Conservation (phyloP, 2,797 vertebrate genomes). For the Podarcis siculus region DNA sequence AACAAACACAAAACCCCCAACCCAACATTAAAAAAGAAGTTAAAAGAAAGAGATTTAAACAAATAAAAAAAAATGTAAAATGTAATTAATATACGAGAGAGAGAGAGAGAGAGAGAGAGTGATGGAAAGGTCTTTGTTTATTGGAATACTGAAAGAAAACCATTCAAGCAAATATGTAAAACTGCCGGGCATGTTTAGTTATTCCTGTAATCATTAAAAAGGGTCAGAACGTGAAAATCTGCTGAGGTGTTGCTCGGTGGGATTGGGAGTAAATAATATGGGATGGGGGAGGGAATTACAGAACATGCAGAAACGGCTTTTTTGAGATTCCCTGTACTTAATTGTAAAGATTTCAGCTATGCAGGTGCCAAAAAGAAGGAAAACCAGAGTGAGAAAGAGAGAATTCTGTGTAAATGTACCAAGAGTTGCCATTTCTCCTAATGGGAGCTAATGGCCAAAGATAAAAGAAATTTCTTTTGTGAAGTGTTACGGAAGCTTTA, state of each 20-base stretch:
- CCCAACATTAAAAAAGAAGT: conserved; percentile 25
- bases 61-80: conserved; percentile 87
- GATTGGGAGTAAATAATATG: conserved; percentile 63
- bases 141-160: conserved; percentile 85
- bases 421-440: conserved; percentile 82
- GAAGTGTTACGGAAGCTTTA: conserved; percentile 72
- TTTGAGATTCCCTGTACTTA: conserved; percentile 70
- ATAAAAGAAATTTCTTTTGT: conserved; percentile 83
- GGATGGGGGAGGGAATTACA: conserved; percentile 20
- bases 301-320: conserved; percentile 60
- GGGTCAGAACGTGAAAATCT: conserved; percentile 83
- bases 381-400: conserved; percentile 60
- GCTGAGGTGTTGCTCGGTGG: conserved; percentile 74
- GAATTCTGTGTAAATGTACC: conserved; percentile 79
- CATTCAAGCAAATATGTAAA: conserved; percentile 90
- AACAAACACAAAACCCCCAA: conserved; percentile 53
- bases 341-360: conserved; percentile 82
- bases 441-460: conserved; percentile 81
- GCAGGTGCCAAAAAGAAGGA: conserved; percentile 81
- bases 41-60: conserved; percentile 60
- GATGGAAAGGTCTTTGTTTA: conserved; percentile 80
- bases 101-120: conserved; percentile 50
- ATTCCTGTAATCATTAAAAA: conserved; percentile 88
- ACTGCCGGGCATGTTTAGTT: conserved; percentile 95
- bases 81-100: conserved; percentile 91